phyloP scores from a whole-genome alignment of 2,113 vertebrate species.

The Heterocephalus glaber region DNA sequence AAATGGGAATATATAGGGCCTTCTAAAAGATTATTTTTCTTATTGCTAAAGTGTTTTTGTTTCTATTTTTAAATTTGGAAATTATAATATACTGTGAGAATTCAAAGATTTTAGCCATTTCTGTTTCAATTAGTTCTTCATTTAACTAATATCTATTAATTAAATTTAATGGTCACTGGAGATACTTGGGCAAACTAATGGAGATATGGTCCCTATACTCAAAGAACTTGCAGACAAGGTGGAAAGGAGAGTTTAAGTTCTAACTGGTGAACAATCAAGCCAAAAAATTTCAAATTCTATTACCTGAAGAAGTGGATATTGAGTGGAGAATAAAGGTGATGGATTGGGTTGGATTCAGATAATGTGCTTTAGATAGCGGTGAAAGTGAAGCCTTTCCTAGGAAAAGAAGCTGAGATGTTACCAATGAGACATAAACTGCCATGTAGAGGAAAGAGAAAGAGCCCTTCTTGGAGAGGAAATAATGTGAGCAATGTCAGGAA shows the following conservation, averaged over 20 bases:
- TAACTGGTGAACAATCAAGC: background rate
- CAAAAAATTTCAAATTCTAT: background rate
- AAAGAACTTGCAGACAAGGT: background rate
- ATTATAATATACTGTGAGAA: background rate
- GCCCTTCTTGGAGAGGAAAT: background rate
- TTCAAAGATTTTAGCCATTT: background rate
- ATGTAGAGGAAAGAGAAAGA: background rate
- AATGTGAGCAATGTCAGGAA: background rate
- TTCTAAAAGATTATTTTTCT: background rate
- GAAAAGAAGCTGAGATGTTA: background rate
- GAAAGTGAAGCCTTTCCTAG: background rate
- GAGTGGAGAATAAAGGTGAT: background rate
- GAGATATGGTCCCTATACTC: background rate
- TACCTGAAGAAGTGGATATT: background rate
- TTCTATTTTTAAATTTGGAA: conserved; percentile 29
- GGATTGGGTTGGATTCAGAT: background rate
- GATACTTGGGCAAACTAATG: background rate
- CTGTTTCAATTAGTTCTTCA: background rate
- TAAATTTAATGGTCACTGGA: background rate
- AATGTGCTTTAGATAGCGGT: background rate
- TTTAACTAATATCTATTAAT: background rate
- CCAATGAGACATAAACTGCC: background rate
- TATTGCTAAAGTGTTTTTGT: background rate
- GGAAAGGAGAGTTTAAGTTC: background rate
- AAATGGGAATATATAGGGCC: background rate